Evolutionary conservation across 2,113 vertebrate genomes (phyloP).

Genomic region (Charadrius vociferus): DNA sequence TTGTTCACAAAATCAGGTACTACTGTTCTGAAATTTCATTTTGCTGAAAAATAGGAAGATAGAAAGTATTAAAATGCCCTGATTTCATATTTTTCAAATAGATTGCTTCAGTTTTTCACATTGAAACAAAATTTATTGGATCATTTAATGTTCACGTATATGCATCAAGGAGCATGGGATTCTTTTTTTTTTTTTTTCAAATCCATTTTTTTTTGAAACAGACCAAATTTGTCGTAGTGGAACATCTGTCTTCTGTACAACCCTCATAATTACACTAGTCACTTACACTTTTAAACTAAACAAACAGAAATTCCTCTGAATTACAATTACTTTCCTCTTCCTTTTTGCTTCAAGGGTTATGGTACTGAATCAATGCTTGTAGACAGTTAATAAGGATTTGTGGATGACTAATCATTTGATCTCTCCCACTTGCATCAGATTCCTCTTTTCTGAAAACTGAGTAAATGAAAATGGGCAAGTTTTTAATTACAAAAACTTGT

Average conservation of each 20-base stretch:
- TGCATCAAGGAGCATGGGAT: accelerated
- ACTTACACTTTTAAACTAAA: neutral
- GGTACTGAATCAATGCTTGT: neutral
- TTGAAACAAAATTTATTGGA: neutral
- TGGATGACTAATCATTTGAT: neutral
- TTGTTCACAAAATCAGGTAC: neutral
- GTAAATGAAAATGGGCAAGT: neutral
- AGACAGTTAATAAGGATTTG: neutral
- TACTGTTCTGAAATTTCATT: neutral
- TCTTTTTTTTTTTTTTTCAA: neutral
- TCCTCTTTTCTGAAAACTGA: neutral
- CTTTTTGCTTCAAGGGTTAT: neutral
- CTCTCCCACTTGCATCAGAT: neutral
- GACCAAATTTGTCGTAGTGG: neutral
- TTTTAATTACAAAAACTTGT: neutral
- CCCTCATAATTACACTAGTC: neutral
- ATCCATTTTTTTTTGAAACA: neutral
- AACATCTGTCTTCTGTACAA: neutral
- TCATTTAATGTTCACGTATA: neutral
- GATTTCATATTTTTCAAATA: neutral
- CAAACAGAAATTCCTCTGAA: neutral
- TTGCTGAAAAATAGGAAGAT: neutral
- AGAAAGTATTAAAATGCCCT: neutral
- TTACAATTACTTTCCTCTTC: neutral
- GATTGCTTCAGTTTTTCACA: neutral